Evolutionary conservation across 2,113 vertebrate genomes (phyloP).

Genomic region (Neomonachus schauinslandi): DNA sequence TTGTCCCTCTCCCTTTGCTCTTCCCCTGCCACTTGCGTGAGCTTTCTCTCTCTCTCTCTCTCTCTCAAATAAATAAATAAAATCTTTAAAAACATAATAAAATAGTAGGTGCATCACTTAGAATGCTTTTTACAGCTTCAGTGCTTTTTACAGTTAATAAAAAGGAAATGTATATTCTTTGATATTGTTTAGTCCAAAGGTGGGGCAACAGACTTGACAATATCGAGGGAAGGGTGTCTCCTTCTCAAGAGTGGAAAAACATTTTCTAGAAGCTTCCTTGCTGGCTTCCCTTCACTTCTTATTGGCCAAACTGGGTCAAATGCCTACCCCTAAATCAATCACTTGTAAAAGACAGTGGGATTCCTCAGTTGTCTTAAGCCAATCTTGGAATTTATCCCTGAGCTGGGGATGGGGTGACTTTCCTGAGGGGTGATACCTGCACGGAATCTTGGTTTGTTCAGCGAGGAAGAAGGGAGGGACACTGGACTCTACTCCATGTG

Average conservation of each 20-base stretch:
- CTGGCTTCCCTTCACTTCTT: neutral
- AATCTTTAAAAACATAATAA: neutral
- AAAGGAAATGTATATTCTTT: neutral
- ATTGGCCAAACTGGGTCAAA: neutral
- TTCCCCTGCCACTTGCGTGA: too few relatives aligned
- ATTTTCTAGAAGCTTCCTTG: slow-evolving; percentile 17
- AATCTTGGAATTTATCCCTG: neutral
- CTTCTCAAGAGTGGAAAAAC: neutral
- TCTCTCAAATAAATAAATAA: neutral
- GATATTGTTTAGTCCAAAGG: neutral
- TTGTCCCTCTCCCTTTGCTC: neutral
- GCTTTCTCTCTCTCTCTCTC: neutral
- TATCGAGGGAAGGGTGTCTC: neutral
- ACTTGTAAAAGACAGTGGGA: neutral
- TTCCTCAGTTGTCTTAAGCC: neutral
- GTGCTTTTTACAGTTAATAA: neutral
- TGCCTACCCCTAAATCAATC: neutral
- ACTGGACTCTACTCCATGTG: accelerated
- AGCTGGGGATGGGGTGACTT: neutral
- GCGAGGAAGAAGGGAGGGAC: neutral
- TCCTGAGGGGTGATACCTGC: neutral
- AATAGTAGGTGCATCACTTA: neutral
- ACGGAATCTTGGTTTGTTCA: neutral
- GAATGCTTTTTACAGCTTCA: neutral
- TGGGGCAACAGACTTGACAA: neutral